Conservation (phyloP, 2,113 vertebrate species). For the Caretta caretta region DNA sequence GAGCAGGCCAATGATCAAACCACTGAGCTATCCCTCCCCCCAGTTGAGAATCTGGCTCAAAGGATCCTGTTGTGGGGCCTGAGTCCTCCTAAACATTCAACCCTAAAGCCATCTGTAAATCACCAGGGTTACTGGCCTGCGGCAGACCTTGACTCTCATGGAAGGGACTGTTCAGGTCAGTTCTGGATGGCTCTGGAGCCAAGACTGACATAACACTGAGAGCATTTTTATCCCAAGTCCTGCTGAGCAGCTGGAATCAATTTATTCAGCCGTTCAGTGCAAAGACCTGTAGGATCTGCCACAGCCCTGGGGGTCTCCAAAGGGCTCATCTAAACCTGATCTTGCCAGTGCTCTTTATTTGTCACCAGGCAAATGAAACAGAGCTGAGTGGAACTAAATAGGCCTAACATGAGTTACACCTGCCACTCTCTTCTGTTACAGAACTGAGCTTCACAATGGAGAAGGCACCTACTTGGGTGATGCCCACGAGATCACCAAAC, state of each 20-base stretch:
- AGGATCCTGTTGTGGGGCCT: rapidly evolving
- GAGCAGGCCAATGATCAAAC: no score
- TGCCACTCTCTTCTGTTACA: background rate
- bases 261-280: background rate
- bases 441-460: background rate
- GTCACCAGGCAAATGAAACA: rapidly evolving
- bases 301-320: background rate
- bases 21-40: background rate
- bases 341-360: background rate
- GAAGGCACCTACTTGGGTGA: background rate
- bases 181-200: background rate
- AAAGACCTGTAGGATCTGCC: background rate
- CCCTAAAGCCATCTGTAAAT: background rate
- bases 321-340: background rate
- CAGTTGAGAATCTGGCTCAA: background rate
- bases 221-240: background rate
- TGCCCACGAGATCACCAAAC: background rate
- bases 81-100: background rate
- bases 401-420: background rate
- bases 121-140: background rate
- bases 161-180: background rate
- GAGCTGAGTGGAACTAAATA: rapidly evolving
- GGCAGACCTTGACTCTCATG: background rate
- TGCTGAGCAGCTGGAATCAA: background rate
- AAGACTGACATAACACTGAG: background rate